A percentile compares a stretch with the other conserved stretches of the same genome.
Conservation (phyloP, 1,140 invertebrate genomes). For the Galleria mellonella region DNA sequence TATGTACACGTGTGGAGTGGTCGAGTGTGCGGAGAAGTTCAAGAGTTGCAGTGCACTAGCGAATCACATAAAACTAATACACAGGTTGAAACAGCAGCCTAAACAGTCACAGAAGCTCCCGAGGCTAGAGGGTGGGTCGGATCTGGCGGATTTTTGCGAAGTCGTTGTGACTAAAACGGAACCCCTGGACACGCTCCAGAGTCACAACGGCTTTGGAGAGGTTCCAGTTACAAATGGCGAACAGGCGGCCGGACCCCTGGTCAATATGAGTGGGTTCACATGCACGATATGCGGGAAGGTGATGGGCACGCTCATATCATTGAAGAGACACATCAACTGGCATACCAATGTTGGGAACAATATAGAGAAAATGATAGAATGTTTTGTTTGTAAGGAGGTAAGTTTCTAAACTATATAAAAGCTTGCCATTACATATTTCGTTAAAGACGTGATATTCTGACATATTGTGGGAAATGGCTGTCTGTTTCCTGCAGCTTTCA, state of each 20-base stretch:
- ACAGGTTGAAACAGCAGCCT: constrained; percentile 39
- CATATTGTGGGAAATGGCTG: too few species aligned
- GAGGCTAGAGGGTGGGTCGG: constrained; percentile 17
- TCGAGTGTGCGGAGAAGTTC: constrained; percentile 50
- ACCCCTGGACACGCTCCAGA: constrained; percentile 56
- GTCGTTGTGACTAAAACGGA: constrained; percentile 70
- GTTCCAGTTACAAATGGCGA: constrained; percentile 25
- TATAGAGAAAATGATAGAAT: constrained; percentile 43
- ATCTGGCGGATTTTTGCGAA: constrained; percentile 71
- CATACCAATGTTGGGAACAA: constrained; percentile 49
- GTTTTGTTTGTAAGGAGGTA: constrained; percentile 62
- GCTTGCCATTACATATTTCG: too few species aligned
- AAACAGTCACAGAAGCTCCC: constrained; percentile 7
- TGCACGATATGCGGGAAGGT: constrained; percentile 59
- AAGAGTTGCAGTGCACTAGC: constrained; percentile 51
- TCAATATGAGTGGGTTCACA: constrained; percentile 48
- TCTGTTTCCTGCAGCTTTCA: too few species aligned
- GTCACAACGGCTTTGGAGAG: constrained; percentile 58
- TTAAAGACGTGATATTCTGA: too few species aligned
- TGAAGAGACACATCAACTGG: constrained; percentile 60
- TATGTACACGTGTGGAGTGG: constrained; percentile 49
- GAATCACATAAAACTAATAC: constrained; percentile 55
- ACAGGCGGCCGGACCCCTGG: constrained; percentile 19
- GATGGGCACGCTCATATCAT: constrained; percentile 51
- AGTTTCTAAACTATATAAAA: constrained; percentile 6